Percentiles rank a stretch among this genome's conserved stretches.
Conservation (phyloP, 1,140 invertebrate species). For the Aporrectodea caliginosa region DNA sequence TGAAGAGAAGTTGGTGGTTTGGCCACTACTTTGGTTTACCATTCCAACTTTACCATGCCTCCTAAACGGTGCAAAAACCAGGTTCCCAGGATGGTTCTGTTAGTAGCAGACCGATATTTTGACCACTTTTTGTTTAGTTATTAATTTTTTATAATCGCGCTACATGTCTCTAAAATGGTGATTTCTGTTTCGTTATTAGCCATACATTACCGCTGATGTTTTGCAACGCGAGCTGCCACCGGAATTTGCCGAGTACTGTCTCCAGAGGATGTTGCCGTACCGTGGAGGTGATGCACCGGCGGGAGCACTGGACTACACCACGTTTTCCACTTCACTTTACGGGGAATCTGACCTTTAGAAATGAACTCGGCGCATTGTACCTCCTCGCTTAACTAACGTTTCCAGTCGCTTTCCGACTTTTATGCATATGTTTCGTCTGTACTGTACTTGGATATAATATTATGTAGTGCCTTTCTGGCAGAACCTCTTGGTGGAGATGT, state of each 20-base stretch:
- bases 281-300: slow-evolving; percentile 64
- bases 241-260: slow-evolving; percentile 99
- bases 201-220: slow-evolving; percentile 95
- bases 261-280: slow-evolving; percentile 94
- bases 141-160: too few relatives aligned
- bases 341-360: slow-evolving; percentile 63
- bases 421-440: neutral
- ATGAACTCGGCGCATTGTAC: neutral
- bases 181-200: too few relatives aligned
- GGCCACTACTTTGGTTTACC: too few relatives aligned
- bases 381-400: neutral
- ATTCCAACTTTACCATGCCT: too few relatives aligned
- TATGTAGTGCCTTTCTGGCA: neutral
- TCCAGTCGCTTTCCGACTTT: too few relatives aligned
- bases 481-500: neutral
- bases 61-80: too few relatives aligned
- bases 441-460: neutral
- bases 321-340: slow-evolving; percentile 96
- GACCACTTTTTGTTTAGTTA: too few relatives aligned
- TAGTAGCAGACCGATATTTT: too few relatives aligned
- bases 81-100: too few relatives aligned
- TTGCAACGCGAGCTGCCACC: slow-evolving; percentile 92
- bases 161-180: too few relatives aligned
- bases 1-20: too few relatives aligned
- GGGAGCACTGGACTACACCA: slow-evolving; percentile 95